A percentile compares a stretch with the other conserved stretches of the same genome.
These are phyloP conservation scores for Sesia bembeciformis DNA, from an alignment of 2,888 invertebrate species.

Conservation along the genomic window DNA sequence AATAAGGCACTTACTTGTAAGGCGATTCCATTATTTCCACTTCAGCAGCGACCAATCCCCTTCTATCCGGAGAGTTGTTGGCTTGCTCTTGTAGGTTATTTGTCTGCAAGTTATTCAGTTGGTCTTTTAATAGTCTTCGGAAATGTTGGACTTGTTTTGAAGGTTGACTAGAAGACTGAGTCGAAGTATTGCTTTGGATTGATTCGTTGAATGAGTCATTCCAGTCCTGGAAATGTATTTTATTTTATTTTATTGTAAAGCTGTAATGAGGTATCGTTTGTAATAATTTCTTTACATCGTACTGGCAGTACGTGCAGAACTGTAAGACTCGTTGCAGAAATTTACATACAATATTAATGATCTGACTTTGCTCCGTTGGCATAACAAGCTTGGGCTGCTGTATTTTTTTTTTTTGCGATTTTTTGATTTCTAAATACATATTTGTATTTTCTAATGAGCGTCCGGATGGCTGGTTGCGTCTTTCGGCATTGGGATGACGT, in stretches of 20 bases:
- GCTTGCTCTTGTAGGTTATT: constrained; percentile 2
- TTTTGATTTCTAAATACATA: too few relatives aligned
- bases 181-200: constrained; percentile 31
- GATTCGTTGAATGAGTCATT: constrained; percentile 51
- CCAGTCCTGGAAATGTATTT: constrained; percentile 7
- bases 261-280: too few relatives aligned
- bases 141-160: constrained; percentile 55
- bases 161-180: constrained; percentile 51
- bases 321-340: too few relatives aligned
- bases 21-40: constrained; percentile 54
- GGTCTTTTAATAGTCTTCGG: constrained; percentile 47
- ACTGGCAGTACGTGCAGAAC: too few relatives aligned
- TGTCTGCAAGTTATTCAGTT: constrained; percentile 36
- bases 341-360: too few relatives aligned
- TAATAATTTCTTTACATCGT: too few relatives aligned
- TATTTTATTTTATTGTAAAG: neutral
- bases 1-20: constrained; percentile 44
- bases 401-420: too few relatives aligned
- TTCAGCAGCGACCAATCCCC: constrained; percentile 40
- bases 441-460: too few relatives aligned
- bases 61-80: constrained; percentile 28
- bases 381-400: too few relatives aligned
- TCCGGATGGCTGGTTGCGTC: too few relatives aligned
- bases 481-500: too few relatives aligned
- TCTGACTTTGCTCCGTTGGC: too few relatives aligned